Percentiles rank a stretch among this genome's conserved stretches.
Evolutionary conservation across 64 coral and sea anemone species (phyloP).

Genomic region (Orbicella faveolata): DNA sequence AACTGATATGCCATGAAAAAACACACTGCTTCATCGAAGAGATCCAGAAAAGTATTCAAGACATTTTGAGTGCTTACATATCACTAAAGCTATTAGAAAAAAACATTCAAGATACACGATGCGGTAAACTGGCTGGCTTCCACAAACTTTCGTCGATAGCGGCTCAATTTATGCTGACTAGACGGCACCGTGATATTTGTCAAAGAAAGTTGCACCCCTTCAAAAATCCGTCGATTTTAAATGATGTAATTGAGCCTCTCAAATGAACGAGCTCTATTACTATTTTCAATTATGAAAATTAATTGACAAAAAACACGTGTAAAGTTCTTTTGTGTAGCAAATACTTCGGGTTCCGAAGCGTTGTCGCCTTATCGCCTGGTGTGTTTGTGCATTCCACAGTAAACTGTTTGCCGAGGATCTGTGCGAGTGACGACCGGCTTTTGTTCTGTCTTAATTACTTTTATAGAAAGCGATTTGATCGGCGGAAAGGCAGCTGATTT

Average conservation of each 20-base stretch:
- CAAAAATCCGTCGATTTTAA: not conserved
- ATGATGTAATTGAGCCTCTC: conserved; percentile 13
- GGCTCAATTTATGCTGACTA: too few species aligned
- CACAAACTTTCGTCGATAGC: not conserved
- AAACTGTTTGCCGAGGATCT: conserved; percentile 26
- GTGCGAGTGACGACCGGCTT: not conserved
- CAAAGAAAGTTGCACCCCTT: not conserved
- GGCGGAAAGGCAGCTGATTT: conserved; percentile 9
- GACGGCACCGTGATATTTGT: not conserved
- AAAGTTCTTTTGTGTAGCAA: conserved; percentile 7
- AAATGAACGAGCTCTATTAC: conserved; percentile 30
- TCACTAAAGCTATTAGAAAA: not conserved
- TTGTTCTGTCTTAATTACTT: conserved; percentile 42
- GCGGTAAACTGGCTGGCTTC: not conserved
- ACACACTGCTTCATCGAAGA: not conserved
- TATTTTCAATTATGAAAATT: conserved; percentile 9
- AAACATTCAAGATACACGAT: not conserved
- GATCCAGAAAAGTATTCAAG: not conserved
- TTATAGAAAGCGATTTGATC: not conserved
- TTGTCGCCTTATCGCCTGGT: not conserved
- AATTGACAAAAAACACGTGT: conserved; percentile 35
- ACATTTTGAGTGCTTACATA: not conserved
- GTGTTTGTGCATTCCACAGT: conserved; percentile 35
- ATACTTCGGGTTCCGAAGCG: not conserved
- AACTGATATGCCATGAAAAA: conserved; percentile 1